Percentiles rank a stretch among this genome's conserved stretches.
Evolutionary conservation across 2,113 vertebrate species (phyloP).

Genomic region (Campylomormyrus numenius): DNA sequence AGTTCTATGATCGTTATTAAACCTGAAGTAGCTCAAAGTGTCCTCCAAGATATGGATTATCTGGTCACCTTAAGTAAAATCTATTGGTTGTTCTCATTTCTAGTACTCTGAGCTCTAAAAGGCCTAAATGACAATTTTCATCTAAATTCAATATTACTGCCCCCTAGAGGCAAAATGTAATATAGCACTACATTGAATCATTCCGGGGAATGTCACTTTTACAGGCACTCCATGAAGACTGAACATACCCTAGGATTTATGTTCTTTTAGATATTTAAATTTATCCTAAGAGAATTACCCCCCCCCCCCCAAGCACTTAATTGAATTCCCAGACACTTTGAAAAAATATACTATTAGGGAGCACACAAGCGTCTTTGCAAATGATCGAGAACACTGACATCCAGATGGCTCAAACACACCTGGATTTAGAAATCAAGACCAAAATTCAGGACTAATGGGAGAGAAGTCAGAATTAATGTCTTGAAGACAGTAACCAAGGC

Average conservation of each 20-base stretch:
- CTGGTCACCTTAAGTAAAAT: neutral
- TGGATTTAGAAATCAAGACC: neutral
- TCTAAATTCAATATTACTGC: neutral
- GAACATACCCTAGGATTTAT: neutral
- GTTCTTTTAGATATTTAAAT: neutral
- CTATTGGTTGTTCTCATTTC: neutral
- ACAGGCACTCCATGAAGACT: neutral
- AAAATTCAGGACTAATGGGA: neutral
- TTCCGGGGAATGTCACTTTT: neutral
- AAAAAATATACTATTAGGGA: neutral
- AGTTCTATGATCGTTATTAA: neutral
- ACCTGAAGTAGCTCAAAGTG: neutral
- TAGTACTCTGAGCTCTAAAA: neutral
- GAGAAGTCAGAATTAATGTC: neutral
- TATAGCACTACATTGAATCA: neutral
- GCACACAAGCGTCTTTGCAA: neutral
- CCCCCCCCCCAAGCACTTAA: neutral
- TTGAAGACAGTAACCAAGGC: neutral
- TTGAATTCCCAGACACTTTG: neutral
- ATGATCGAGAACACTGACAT: neutral
- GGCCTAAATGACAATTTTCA: neutral
- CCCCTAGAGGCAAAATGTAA: slow-evolving; percentile 3
- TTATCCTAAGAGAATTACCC: neutral
- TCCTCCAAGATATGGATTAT: neutral
- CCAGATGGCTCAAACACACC: neutral